These are phyloP conservation scores for Suillia variegata DNA, from an alignment of 2,888 invertebrate genomes.

Conservation along the genomic window DNA sequence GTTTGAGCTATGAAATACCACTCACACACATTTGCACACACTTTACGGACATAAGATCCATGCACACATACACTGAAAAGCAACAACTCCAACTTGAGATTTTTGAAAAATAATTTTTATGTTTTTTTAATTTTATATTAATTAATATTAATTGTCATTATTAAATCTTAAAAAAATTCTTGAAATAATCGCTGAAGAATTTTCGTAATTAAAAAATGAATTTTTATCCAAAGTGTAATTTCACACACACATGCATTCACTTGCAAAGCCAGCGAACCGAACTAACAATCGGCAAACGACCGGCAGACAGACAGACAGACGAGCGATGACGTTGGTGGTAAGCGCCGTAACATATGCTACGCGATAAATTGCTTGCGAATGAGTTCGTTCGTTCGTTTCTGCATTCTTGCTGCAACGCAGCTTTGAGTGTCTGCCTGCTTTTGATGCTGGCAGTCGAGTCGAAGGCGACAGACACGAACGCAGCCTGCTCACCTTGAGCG, in stretches of 20 bases:
- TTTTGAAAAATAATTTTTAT: no score
- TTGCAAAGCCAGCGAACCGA: background rate
- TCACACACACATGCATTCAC: background rate
- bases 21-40: background rate
- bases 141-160: no score
- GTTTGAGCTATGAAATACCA: background rate
- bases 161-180: no score
- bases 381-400: background rate
- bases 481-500: background rate
- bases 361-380: conserved; percentile 6
- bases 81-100: no score
- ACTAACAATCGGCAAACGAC: conserved; percentile 1
- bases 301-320: background rate
- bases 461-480: background rate
- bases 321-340: background rate
- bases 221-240: no score
- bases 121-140: no score
- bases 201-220: no score
- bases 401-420: no score
- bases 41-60: background rate
- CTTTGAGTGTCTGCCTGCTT: background rate
- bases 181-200: no score
- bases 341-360: background rate
- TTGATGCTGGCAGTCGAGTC: background rate
- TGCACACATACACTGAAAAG: background rate